Conservation (phyloP, 30 jellyfish, hydroid and myxozoan genomes). For the Rhopilema esculentum region DNA sequence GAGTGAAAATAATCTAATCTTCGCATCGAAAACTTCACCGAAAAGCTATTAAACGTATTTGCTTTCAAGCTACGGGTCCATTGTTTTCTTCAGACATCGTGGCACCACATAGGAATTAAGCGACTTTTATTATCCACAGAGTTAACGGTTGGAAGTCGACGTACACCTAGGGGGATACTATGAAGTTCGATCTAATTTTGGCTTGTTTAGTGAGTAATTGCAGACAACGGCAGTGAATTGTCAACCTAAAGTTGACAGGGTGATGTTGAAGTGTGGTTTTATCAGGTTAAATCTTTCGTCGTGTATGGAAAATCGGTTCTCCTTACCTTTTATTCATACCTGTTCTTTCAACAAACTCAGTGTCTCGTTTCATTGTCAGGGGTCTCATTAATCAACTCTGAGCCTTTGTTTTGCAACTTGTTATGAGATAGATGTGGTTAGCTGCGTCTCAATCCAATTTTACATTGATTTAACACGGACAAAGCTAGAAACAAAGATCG, state of each 20-base stretch:
- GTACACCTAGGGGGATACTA: slow-evolving; percentile 45
- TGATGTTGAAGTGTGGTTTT: slow-evolving; percentile 59
- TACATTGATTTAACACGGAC: slow-evolving; percentile 57
- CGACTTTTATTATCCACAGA: slow-evolving; percentile 63
- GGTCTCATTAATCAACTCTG: slow-evolving; percentile 49
- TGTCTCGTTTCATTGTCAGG: slow-evolving; percentile 54
- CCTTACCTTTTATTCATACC: background rate
- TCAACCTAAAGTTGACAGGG: slow-evolving; percentile 56
- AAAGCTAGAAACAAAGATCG: slow-evolving; percentile 45
- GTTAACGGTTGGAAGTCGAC: slow-evolving; percentile 80
- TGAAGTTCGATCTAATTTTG: slow-evolving; percentile 52
- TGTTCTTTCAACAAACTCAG: slow-evolving; percentile 12
- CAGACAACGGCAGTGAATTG: slow-evolving; percentile 64
- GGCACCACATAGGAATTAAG: slow-evolving; percentile 92
- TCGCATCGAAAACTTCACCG: background rate
- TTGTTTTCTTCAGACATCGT: slow-evolving; percentile 83
- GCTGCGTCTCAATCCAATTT: slow-evolving; percentile 55
- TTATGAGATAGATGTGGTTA: slow-evolving; percentile 52
- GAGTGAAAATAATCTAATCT: slow-evolving; percentile 4
- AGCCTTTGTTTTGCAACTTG: slow-evolving; percentile 25
- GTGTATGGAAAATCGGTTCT: slow-evolving; percentile 21
- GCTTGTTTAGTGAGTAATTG: slow-evolving; percentile 64
- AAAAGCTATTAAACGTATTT: slow-evolving; percentile 62
- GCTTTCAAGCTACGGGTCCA: slow-evolving; percentile 60
- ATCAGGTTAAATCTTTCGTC: slow-evolving; percentile 58